Percentiles rank a stretch among this genome's conserved stretches.
phyloP scores from a whole-genome alignment of 2,113 vertebrate species.

The Rousettus leschenaultii region DNA sequence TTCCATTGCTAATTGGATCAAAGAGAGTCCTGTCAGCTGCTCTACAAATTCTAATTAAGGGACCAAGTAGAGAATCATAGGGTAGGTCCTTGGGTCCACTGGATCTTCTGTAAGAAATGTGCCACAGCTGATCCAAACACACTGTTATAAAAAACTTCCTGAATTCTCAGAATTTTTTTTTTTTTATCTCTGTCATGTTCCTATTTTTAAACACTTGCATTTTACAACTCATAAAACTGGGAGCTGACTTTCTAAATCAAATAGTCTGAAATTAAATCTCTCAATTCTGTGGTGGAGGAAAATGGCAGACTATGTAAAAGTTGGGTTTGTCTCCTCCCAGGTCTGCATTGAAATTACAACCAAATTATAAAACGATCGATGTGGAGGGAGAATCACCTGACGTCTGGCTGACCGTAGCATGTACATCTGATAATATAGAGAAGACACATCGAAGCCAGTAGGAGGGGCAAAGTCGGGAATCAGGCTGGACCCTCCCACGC shows the following conservation, averaged over 20 bases:
- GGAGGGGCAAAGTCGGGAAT: too few species aligned
- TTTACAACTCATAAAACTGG: not conserved
- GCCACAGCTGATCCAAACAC: not conserved
- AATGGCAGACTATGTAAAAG: too few species aligned
- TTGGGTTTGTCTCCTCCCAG: too few species aligned
- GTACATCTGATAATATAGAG: too few species aligned
- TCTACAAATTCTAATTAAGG: not conserved
- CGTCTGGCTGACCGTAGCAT: too few species aligned
- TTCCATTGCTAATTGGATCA: not conserved
- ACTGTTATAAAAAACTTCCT: not conserved
- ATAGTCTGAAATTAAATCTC: not conserved
- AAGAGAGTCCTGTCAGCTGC: not conserved
- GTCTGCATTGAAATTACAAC: too few species aligned
- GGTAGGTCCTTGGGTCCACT: not conserved
- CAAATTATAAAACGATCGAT: too few species aligned
- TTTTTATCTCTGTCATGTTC: not conserved
- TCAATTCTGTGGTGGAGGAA: too few species aligned
- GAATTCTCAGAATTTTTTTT: not conserved
- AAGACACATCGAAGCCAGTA: too few species aligned
- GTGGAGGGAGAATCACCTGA: too few species aligned
- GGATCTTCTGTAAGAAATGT: not conserved
- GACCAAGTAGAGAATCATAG: not conserved
- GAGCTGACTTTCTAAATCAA: not conserved
- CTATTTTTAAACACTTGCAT: not conserved
- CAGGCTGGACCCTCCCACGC: too few species aligned